Base-by-base conservation (phyloP, 2,113 vertebrate species). In the Daphoenositta chrysoptera region DNA sequence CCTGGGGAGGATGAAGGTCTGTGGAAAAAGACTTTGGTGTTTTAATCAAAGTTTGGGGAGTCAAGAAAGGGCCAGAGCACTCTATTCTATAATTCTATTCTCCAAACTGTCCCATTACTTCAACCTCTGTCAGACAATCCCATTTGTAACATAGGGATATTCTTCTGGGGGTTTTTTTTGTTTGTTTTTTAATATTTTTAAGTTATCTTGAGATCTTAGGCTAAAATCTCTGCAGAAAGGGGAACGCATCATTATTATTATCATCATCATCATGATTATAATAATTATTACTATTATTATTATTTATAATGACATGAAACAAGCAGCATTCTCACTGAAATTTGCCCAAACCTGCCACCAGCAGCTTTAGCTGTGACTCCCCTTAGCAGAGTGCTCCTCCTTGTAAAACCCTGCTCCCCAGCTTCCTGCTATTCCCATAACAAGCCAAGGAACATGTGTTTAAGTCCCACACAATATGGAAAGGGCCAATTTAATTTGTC, bases 401-500 rank as follows among this genome's bases (percentile, higher is more conserved):
- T 10, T 58, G 73, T 76, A 90, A 93, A 85, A 76, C 47, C 45
- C 65, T 6, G 28, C 77, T 47, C 89, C 12, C 76, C 50, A 35
- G 80, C 82, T 72, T 76, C 96, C 95, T 95, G 94, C 83, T 15
- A 44, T 37, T 37, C 78, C 94, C 33, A n/a, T 10, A 96, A 89
- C 85, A 31, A 94, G 83, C 90, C 30, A 10, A 87, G 54, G 65
- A 89, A 70, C 94, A 72, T n/a, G 63, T 94, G 68, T 87, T 92
- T 58, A 69, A 81, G 68, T 33, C 84, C 91, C 81, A 53, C 87
- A 87, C 70, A 40, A 56, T 44, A 60, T 68, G 86, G 85, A 92
- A 95, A 92, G 72, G 93, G 79, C 92, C 89, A 93, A 87, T 94
- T 94, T 94, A 96, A 96, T 92, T 94, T 98, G 78, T 94, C 92